phyloP scores from a whole-genome alignment of 92 coral and sea anemone species.

The Phenganax subtilis region DNA sequence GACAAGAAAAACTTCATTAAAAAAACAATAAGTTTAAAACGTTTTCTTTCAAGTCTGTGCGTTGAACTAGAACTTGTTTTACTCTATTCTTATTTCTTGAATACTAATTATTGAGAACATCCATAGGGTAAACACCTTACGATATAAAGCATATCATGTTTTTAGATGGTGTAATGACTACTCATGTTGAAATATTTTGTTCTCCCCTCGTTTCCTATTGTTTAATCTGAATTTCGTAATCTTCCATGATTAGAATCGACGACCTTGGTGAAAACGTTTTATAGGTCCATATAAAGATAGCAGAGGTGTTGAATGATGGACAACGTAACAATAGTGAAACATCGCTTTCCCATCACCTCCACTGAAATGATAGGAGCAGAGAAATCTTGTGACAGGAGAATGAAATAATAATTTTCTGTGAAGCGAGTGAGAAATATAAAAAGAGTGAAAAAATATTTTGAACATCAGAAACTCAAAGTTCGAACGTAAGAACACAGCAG shows the following conservation, averaged over 20 bases:
- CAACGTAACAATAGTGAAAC: conserved; percentile 10
- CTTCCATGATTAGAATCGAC: conserved; percentile 2
- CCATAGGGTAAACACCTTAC: too few species aligned
- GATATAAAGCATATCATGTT: too few species aligned
- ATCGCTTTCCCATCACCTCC: not conserved
- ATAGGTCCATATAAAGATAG: conserved; percentile 3
- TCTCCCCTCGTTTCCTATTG: not conserved
- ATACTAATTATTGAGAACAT: too few species aligned
- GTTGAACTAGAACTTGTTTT: not conserved
- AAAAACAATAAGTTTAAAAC: too few species aligned
- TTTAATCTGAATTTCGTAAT: conserved; percentile 13
- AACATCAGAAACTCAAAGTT: not conserved
- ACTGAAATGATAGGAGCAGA: not conserved
- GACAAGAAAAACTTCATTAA: too few species aligned
- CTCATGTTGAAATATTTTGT: too few species aligned
- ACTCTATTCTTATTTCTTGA: not conserved
- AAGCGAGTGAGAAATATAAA: not conserved
- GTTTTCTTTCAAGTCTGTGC: not conserved
- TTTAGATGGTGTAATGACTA: too few species aligned
- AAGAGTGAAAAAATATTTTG: not conserved
- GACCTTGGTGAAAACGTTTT: conserved; percentile 9
- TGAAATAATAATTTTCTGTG: not conserved
- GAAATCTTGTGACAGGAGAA: not conserved
- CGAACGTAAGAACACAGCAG: conserved; percentile 17
- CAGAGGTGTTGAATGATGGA: conserved; percentile 17